Percentiles rank a stretch among this genome's conserved stretches.
Evolutionary conservation across 2,113 vertebrate species (phyloP).

Genomic region (Rhodinocichla rosea): DNA sequence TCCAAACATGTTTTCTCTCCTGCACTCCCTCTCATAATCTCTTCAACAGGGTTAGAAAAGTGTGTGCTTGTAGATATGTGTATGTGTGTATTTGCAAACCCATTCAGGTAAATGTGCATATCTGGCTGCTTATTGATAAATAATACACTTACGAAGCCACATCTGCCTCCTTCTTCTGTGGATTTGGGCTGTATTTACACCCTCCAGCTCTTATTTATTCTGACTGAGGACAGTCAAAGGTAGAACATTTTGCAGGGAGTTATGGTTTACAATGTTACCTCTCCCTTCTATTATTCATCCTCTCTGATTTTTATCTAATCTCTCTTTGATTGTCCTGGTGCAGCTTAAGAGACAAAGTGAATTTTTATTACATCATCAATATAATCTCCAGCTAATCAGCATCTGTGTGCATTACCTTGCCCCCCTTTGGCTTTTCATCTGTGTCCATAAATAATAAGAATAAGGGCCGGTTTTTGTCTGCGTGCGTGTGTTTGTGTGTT

Average conservation of each 20-base stretch:
- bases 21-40: neutral
- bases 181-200: neutral
- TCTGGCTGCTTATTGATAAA: neutral
- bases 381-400: constrained; percentile 79
- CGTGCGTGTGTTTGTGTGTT: neutral
- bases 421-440: constrained; percentile 63
- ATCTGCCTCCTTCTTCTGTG: neutral
- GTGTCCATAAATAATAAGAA: constrained; percentile 67
- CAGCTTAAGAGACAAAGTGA: constrained; percentile 80
- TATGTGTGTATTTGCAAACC: neutral
- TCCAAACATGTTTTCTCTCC: neutral
- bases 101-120: fast-evolving
- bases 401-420: constrained; percentile 64
- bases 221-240: neutral
- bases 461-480: neutral
- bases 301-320: constrained; percentile 78
- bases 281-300: constrained; percentile 72
- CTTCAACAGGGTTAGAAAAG: neutral
- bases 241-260: neutral
- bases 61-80: neutral
- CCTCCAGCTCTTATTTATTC: constrained; percentile 1
- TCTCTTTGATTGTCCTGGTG: constrained; percentile 73
- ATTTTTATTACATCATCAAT: constrained; percentile 85
- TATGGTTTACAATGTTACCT: constrained; percentile 30
- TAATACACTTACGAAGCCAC: neutral